phyloP scores from a whole-genome alignment of 2,888 invertebrate genomes.

The Lithophane leautieri region DNA sequence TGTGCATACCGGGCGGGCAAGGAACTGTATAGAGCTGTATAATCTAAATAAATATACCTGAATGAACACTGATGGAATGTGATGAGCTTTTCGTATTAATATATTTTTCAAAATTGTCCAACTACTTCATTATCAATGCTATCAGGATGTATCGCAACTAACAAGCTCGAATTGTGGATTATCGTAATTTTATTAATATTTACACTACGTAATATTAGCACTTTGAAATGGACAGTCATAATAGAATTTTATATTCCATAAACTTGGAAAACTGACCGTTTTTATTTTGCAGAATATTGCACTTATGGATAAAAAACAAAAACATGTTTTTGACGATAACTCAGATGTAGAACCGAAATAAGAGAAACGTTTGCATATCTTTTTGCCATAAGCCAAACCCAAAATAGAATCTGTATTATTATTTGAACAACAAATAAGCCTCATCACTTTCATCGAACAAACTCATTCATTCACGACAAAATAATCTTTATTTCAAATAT shows the following conservation, averaged over 20 bases:
- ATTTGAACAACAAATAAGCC: neutral
- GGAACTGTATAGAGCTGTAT: slow-evolving; percentile 32
- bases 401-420: neutral
- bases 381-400: neutral
- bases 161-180: neutral
- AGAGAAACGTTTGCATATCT: neutral
- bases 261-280: neutral
- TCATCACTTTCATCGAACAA: slow-evolving; percentile 26
- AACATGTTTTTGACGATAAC: neutral
- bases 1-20: slow-evolving; percentile 19
- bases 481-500: slow-evolving; percentile 36
- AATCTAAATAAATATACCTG: neutral
- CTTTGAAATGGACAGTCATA: neutral
- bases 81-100: neutral
- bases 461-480: slow-evolving; percentile 25
- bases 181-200: neutral
- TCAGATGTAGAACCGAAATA: neutral
- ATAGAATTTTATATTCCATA: neutral
- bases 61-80: neutral
- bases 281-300: neutral
- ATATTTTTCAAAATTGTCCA: too few relatives aligned
- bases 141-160: neutral
- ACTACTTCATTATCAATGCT: too few relatives aligned
- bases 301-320: neutral
- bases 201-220: neutral